Evolutionary conservation across 2,888 invertebrate genomes (phyloP).

Genomic region (Xestia rhomboidea): DNA sequence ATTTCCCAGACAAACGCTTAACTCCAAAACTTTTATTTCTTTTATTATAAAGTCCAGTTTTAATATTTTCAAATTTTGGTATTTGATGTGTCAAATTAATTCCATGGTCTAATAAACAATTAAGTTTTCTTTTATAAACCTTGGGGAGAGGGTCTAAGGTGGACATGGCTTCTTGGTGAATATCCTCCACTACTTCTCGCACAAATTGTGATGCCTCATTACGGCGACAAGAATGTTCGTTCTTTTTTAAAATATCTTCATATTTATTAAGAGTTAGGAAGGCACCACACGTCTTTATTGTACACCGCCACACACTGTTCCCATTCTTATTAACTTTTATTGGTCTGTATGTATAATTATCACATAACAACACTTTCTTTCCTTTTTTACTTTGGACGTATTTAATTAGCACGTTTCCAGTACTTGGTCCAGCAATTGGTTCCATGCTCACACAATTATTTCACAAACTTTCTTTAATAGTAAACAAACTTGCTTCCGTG

Average conservation of each 20-base stretch:
- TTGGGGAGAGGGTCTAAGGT: constrained; percentile 41
- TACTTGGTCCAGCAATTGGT: constrained; percentile 37
- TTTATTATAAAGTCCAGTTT: constrained; percentile 40
- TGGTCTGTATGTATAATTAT: constrained; percentile 22
- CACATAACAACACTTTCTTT: constrained; percentile 28
- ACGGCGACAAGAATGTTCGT: constrained; percentile 39
- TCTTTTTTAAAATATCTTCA: constrained; percentile 37
- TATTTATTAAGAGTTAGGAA: constrained; percentile 29
- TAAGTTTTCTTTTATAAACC: constrained; percentile 37
- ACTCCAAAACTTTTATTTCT: constrained; percentile 36
- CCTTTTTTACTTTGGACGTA: constrained; percentile 24
- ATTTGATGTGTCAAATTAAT: constrained; percentile 25
- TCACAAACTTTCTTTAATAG: constrained; percentile 10
- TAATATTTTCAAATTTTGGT: constrained; percentile 32
- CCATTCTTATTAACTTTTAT: constrained; percentile 37
- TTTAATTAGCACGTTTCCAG: constrained; percentile 26
- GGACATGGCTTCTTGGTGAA: constrained; percentile 45
- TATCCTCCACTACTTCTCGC: constrained; percentile 38
- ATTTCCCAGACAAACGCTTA: constrained; percentile 40
- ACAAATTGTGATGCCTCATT: constrained; percentile 44
- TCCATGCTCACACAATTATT: constrained; percentile 38
- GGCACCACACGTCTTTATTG: constrained; percentile 41
- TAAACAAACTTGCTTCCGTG: constrained; percentile 32
- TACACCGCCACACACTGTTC: constrained; percentile 37
- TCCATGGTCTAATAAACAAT: constrained; percentile 33